Base-by-base conservation (phyloP, 2,113 vertebrate genomes). In the Brachyhypopomus gauderio region DNA sequence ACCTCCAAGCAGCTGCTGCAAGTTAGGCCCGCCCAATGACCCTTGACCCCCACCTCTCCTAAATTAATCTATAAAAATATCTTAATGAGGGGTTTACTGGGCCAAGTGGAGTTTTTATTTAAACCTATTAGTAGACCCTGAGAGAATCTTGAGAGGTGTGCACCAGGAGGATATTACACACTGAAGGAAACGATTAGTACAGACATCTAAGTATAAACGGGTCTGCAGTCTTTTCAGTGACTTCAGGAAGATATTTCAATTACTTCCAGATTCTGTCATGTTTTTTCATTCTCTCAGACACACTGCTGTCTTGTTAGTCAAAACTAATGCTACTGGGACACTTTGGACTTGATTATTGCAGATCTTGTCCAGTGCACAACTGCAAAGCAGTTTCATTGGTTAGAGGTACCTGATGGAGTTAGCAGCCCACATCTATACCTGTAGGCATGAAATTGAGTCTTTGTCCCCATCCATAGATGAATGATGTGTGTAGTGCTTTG, bases 51-150 rank as follows among this genome's bases (percentile, higher is more conserved):
- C 63, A 45, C 83, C 74, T 86, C 94, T 94, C 93, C 92, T 92
- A 94, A 94, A 95, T 91, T 93, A 91, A 93, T 95, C 94, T 94
- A 94, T 95, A 94, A 95, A 96, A 96, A 95, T 92, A 93, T 93
- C 90, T 90, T 96, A 96, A 96, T 96, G 94, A 96, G 94, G 93
- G 93, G 92, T 96, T 95, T 95, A 95, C 93, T 94, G 93, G 91
- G 92, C 91, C 95, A 94, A 93, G 94, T 94, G 92, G 91, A 93
- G 93, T 89, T 96, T 96, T 96, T 95, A 95, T 95, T 95, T 94
- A 94, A 94, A 94, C 91, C 91, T 92, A 90, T 96, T 94, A 94
- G 92, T 88, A 87, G 92, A 87, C 70, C 86, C 85, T 89, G 62
- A 56, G 79, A 85, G 75, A 59, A 79, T 83, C 77, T 69, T 64